These are phyloP conservation scores for Canis aureus DNA, from an alignment of 2,113 vertebrate species.

Conservation along the genomic window DNA sequence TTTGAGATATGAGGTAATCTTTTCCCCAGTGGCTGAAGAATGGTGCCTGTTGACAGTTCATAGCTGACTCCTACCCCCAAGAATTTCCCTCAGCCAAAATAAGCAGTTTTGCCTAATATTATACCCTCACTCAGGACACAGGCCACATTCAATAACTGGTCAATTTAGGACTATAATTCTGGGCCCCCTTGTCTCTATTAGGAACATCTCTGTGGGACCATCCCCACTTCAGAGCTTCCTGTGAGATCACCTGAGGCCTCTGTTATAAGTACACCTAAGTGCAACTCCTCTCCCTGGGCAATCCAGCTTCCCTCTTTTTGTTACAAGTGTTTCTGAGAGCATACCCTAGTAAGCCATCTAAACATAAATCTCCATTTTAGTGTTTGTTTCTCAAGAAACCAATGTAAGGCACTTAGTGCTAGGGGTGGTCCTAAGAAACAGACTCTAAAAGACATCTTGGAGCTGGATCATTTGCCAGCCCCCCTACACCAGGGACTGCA, in stretches of 20 bases:
- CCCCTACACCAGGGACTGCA: not conserved
- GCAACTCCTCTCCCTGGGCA: not conserved
- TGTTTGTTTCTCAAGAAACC: slow-evolving; percentile 3
- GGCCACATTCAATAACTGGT: not conserved
- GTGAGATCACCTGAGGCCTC: not conserved
- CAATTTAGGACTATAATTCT: not conserved
- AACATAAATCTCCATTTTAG: not conserved
- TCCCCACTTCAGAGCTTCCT: not conserved
- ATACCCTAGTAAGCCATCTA: not conserved
- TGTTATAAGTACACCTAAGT: not conserved
- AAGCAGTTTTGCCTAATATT: not conserved
- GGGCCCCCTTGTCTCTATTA: not conserved
- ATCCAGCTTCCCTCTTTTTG: not conserved
- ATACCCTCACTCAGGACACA: not conserved
- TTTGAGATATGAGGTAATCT: not conserved
- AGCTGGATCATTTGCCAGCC: not conserved
- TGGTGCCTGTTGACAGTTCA: not conserved
- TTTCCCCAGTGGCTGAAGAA: not conserved
- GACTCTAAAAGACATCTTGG: not conserved
- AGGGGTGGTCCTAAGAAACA: not conserved
- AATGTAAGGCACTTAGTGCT: not conserved
- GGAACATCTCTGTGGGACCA: not conserved
- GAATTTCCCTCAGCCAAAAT: not conserved
- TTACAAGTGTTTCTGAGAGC: not conserved
- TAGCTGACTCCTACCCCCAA: not conserved